Base-by-base conservation (phyloP, 2,797 vertebrate genomes). In the Sebastes paucispinis region DNA sequence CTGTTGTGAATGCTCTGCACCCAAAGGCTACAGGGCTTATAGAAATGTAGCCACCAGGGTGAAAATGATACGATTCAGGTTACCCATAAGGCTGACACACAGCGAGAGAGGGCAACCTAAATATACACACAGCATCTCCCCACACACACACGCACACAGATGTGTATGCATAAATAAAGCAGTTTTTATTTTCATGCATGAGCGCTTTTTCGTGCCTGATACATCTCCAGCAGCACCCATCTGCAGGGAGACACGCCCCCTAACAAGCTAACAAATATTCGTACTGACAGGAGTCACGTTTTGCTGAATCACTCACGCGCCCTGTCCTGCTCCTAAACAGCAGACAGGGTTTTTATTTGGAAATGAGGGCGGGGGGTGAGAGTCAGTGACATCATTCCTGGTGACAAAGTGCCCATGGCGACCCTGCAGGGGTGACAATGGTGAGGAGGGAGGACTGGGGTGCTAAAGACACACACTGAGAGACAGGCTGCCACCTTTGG, bases 241-340 rank as follows among this genome's bases (percentile, higher is more conserved):
- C 79, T 86, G 79, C 7, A 34, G 34, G 20, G 34, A 75, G 75
- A 79, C 59, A 70, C 6, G 59, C 25, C 14, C 4, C 18, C 22
- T 10, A 81, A 66, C 64, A 55, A 20, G 36, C 47, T 27, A 62
- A 88, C 81, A 84, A 71, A 86, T 66, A 91, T 91, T 31, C 65
- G 47, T 52, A 8, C 34, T 65, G 92, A 93, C 89, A 88, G 83
- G 80, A 60, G 90, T 92, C 89, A 93, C 88, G 86, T 93, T 93
- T 91, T 90, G 90, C 90, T 92, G 91, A 92, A 84, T 93, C 92
- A 94, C 85, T 80, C 89, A 86, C 75, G 29, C 4, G n/a, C 82
- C 24, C 1, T 4, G 22, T 11, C 57, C 69, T 75, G 63, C 79
- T 83, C 67, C 82, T 34, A 24, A 77, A 84, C 62, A 73, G 73